A percentile compares a stretch with the other conserved stretches of the same genome.
Evolutionary conservation across 2,797 vertebrate species (phyloP).

Genomic region (Tauraco hartlaubi): DNA sequence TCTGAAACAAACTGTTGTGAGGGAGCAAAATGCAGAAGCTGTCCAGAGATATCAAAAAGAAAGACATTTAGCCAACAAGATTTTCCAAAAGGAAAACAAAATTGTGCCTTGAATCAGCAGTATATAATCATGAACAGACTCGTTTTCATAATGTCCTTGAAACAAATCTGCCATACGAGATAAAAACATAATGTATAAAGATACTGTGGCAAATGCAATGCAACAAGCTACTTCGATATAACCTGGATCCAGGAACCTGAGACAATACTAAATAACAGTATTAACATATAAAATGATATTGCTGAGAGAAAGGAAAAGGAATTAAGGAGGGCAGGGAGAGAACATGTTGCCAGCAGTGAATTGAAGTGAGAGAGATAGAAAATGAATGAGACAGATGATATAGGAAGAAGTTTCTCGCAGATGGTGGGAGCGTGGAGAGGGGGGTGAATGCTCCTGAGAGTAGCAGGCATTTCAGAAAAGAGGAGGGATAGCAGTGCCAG

Average conservation of each 20-base stretch:
- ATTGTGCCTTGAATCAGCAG: conserved; percentile 25
- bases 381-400: background rate
- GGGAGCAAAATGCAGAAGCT: background rate
- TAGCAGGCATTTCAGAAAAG: background rate
- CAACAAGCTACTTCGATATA: background rate
- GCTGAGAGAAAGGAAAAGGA: background rate
- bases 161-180: conserved; percentile 42
- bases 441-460: background rate
- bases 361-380: background rate
- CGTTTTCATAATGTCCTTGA: conserved; percentile 3
- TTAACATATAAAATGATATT: conserved; percentile 12
- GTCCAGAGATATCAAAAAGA: conserved; percentile 28
- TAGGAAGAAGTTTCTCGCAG: background rate
- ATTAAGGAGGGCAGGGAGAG: background rate
- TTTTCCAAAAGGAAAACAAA: conserved; percentile 51
- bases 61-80: conserved; percentile 6
- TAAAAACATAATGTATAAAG: background rate
- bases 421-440: background rate
- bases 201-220: background rate
- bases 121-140: background rate
- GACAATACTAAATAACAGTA: background rate
- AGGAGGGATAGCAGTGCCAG: background rate
- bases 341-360: background rate
- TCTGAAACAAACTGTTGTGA: conserved; percentile 13
- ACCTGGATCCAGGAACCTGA: background rate